Percentiles rank a stretch among this genome's conserved stretches.
These are phyloP conservation scores for Emys orbicularis DNA, from an alignment of 2,797 vertebrate genomes.

Conservation along the genomic window DNA sequence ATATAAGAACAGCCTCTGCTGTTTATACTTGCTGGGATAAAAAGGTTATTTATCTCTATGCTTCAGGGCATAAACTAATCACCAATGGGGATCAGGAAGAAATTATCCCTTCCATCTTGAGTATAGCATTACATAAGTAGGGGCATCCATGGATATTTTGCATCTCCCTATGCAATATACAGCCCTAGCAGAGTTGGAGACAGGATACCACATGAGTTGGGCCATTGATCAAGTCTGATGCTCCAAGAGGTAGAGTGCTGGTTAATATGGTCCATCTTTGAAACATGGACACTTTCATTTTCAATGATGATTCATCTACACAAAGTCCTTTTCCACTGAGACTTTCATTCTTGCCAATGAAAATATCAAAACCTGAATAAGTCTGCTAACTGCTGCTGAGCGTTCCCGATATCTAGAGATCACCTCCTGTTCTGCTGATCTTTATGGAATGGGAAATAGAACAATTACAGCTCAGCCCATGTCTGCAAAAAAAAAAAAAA, in stretches of 20 bases:
- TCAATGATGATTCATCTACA: not conserved
- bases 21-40: not conserved
- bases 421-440: not conserved
- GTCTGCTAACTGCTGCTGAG: not conserved
- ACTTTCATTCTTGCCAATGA: not conserved
- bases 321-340: not conserved
- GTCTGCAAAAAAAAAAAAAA: not conserved
- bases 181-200: not conserved
- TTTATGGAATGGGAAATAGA: not conserved
- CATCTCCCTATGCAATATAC: accelerated
- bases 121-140: not conserved
- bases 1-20: not conserved
- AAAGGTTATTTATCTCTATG: not conserved
- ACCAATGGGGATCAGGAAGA: not conserved
- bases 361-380: not conserved
- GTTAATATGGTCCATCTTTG: not conserved
- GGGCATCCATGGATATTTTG: not conserved
- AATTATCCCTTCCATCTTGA: not conserved
- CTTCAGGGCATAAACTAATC: not conserved
- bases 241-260: not conserved
- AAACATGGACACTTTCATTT: not conserved
- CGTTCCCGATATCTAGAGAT: not conserved
- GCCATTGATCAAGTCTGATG: not conserved
- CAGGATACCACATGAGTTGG: not conserved
- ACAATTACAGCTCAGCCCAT: not conserved